phyloP scores from a whole-genome alignment of 2,888 invertebrate genomes.

The Dione vanillae region DNA sequence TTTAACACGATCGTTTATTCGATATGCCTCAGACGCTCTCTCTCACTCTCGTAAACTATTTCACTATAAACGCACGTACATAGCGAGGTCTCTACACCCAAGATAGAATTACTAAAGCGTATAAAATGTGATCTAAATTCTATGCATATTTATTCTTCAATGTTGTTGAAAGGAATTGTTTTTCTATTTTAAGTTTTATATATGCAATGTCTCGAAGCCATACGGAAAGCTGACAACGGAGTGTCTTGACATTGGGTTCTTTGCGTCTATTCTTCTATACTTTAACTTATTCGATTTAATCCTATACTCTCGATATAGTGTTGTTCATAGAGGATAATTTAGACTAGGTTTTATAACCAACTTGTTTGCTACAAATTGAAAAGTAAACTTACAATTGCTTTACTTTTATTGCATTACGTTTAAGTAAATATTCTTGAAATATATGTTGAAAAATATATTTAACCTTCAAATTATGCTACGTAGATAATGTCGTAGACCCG shows the following conservation, averaged over 20 bases:
- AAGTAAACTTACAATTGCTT: too few relatives aligned
- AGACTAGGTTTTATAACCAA: too few relatives aligned
- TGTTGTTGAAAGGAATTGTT: neutral
- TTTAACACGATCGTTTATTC: constrained; percentile 18
- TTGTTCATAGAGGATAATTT: too few relatives aligned
- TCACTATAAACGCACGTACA: constrained; percentile 28
- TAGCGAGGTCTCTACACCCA: constrained; percentile 20
- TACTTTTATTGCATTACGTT: too few relatives aligned
- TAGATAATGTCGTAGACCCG: constrained; percentile 6
- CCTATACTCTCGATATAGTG: too few relatives aligned
- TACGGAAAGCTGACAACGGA: too few relatives aligned
- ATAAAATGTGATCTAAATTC: constrained; percentile 30
- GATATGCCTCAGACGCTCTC: constrained; percentile 7
- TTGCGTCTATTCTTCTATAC: too few relatives aligned
- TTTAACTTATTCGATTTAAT: too few relatives aligned
- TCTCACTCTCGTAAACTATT: constrained; percentile 9
- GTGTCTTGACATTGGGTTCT: too few relatives aligned
- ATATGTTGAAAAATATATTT: neutral
- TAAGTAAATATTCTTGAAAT: neutral
- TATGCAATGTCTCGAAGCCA: too few relatives aligned
- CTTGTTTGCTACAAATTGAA: too few relatives aligned
- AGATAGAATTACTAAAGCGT: constrained; percentile 26
- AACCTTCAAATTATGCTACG: neutral
- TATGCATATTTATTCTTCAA: constrained; percentile 19
- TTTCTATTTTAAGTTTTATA: neutral